Evolutionary conservation across 2,888 invertebrate species (phyloP).

Genomic region (Chaitophorus viminalis): DNA sequence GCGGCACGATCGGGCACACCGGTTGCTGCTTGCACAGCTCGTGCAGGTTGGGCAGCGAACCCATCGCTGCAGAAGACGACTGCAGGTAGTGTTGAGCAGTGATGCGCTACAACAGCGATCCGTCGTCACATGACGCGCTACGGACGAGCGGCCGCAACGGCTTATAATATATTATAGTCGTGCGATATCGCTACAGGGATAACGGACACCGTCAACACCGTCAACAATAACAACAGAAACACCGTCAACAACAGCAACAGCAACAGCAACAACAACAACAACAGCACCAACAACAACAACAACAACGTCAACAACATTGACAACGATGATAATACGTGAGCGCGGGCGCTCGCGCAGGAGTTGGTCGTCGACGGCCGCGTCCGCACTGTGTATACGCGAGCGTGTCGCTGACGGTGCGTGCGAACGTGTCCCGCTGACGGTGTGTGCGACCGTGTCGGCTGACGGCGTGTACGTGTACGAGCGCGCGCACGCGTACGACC

Average conservation of each 20-base stretch:
- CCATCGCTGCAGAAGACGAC: conserved; percentile 70
- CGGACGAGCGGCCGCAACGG: neutral
- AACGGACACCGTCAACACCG: neutral
- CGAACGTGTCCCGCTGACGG: too few species aligned
- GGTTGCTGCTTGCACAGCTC: conserved; percentile 68
- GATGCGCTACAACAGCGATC: too few species aligned
- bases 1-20: neutral
- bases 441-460: neutral
- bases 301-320: neutral
- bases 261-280: neutral
- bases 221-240: neutral
- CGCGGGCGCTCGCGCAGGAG: neutral
- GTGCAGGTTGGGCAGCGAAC: conserved; percentile 76
- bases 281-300: neutral
- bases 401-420: neutral
- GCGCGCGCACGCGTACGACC: neutral
- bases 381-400: neutral
- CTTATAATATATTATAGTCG: too few species aligned
- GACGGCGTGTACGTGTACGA: neutral
- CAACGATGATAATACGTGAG: neutral
- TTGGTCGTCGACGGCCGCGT: neutral
- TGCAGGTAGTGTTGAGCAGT: too few species aligned
- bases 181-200: too few species aligned
- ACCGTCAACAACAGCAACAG: too few species aligned
- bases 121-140: neutral